phyloP scores from a whole-genome alignment of 35 echinoderm and acorn worm genomes.

The Acanthaster planci region DNA sequence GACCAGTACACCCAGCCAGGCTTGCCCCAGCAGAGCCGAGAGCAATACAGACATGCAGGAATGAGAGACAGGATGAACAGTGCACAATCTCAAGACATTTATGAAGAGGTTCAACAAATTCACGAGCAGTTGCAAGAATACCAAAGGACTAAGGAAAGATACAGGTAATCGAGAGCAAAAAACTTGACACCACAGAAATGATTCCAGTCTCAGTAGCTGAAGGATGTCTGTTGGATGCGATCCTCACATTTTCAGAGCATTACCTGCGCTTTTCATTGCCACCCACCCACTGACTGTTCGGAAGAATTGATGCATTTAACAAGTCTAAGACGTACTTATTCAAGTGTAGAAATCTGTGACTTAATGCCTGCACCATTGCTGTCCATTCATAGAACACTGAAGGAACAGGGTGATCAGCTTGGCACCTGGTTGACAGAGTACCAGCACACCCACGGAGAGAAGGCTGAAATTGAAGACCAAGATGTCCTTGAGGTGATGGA shows the following conservation, averaged over 20 bases:
- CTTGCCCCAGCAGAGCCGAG: too few relatives aligned
- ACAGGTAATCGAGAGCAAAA: background rate
- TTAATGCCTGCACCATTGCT: background rate
- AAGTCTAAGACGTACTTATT: too few relatives aligned
- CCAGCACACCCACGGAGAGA: background rate
- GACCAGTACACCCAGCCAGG: too few relatives aligned
- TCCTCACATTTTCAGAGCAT: background rate
- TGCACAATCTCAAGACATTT: background rate
- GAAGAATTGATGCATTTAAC: background rate
- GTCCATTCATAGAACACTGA: background rate
- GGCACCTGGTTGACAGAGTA: conserved; percentile 24
- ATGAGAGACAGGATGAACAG: too few relatives aligned
- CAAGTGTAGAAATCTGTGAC: too few relatives aligned
- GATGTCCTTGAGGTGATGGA: background rate
- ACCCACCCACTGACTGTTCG: background rate
- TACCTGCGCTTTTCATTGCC: background rate
- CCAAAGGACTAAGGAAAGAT: conserved; percentile 24
- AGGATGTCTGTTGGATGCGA: background rate
- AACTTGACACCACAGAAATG: background rate
- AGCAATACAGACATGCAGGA: too few relatives aligned
- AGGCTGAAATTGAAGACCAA: background rate
- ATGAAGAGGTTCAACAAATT: conserved; percentile 14
- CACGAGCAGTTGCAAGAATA: conserved; percentile 21
- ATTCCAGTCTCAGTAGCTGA: background rate
- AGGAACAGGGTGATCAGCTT: background rate